Evolutionary conservation across 2,888 invertebrate species (phyloP).

Genomic region (Trileptium ribeirensis): DNA sequence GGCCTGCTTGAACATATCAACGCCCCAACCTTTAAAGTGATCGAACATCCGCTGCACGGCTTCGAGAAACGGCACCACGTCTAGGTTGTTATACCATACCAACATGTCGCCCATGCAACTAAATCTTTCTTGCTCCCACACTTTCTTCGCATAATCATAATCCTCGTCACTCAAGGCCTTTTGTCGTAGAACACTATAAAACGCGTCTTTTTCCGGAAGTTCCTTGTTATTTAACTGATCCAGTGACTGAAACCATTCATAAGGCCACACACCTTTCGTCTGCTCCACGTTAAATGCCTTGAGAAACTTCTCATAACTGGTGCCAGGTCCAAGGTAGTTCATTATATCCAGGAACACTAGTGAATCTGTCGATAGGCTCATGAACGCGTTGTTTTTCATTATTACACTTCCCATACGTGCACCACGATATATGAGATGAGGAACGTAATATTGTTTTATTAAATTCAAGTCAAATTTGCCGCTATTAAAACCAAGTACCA

Average conservation of each 20-base stretch:
- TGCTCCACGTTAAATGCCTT: not conserved
- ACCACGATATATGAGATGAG: not conserved
- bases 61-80: conserved; percentile 2
- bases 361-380: not conserved
- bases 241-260: not conserved
- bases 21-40: not conserved
- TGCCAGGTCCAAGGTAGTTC: not conserved
- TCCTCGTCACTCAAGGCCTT: not conserved
- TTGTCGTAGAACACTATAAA: not conserved
- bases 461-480: not conserved
- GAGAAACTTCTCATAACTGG: not conserved
- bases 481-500: not conserved
- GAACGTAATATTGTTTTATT: not conserved
- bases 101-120: not conserved
- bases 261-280: not conserved
- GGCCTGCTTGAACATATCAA: conserved; percentile 8
- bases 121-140: not conserved
- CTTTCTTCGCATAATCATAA: not conserved
- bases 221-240: not conserved
- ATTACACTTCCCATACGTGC: not conserved
- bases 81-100: not conserved
- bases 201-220: not conserved
- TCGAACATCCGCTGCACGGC: not conserved
- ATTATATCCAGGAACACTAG: not conserved
- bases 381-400: not conserved